These are phyloP conservation scores for Muraenolepis orangiensis DNA, from an alignment of 2,797 vertebrate genomes.

Conservation along the genomic window DNA sequence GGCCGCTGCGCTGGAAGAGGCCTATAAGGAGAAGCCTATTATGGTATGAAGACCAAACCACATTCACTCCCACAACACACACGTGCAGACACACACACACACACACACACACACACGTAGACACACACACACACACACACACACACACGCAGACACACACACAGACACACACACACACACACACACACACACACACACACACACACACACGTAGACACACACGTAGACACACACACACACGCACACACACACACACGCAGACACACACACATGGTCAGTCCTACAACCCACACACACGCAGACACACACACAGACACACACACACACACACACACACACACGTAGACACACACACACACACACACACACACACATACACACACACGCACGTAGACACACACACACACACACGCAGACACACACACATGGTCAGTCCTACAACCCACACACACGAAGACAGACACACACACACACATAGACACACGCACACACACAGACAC, in stretches of 20 bases:
- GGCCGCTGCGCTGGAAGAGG: slow-evolving; percentile 33
- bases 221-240: slow-evolving; percentile 21
- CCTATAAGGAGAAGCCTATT: slow-evolving; percentile 63
- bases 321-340: slow-evolving; percentile 34
- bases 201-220: slow-evolving; percentile 30
- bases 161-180: slow-evolving; percentile 27
- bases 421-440: slow-evolving; percentile 47
- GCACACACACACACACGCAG: slow-evolving; percentile 26
- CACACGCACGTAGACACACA: slow-evolving; percentile 33
- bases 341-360: slow-evolving; percentile 27
- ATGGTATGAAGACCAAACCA: slow-evolving; percentile 70
- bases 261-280: slow-evolving; percentile 35
- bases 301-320: slow-evolving; percentile 9
- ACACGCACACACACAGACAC: slow-evolving; percentile 34
- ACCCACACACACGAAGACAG: slow-evolving; percentile 25
- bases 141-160: not conserved
- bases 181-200: slow-evolving; percentile 21
- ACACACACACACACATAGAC: slow-evolving; percentile 23
- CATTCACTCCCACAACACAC: slow-evolving; percentile 40
- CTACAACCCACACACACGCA: not conserved
- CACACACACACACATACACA: slow-evolving; percentile 14
- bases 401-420: slow-evolving; percentile 28
- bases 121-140: slow-evolving; percentile 17
- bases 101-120: slow-evolving; percentile 25
- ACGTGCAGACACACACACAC: slow-evolving; percentile 33